These are phyloP conservation scores for Tipula lateralis DNA, from an alignment of 2,888 invertebrate genomes.

Conservation along the genomic window DNA sequence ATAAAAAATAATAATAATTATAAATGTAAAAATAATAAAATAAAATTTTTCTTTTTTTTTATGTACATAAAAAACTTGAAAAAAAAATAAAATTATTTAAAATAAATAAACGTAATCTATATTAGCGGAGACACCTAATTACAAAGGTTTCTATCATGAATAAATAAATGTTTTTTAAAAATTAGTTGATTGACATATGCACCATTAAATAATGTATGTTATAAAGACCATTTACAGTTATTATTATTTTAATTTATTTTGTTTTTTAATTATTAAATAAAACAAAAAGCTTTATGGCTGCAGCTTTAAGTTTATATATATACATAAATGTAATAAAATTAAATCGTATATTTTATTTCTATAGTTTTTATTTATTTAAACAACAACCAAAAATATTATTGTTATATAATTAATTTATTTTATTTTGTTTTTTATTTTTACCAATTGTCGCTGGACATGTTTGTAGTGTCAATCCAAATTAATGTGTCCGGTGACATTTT, in stretches of 20 bases:
- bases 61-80: background rate
- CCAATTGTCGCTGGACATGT: background rate
- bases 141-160: conserved; percentile 6
- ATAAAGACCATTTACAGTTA: background rate
- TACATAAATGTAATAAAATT: background rate
- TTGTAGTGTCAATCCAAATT: background rate
- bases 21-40: background rate
- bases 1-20: conserved; percentile 13
- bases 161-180: background rate
- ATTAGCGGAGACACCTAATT: background rate
- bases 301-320: background rate
- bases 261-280: background rate
- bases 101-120: background rate
- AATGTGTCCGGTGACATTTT: background rate
- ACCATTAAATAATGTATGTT: background rate
- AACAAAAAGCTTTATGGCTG: background rate
- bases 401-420: background rate
- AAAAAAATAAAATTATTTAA: background rate
- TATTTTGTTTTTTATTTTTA: background rate
- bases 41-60: background rate
- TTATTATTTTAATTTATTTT: conserved; percentile 3
- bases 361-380: background rate
- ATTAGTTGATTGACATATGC: background rate
- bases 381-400: background rate
- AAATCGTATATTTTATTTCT: background rate